Evolutionary conservation across 2,888 invertebrate genomes (phyloP).

Genomic region (Gasteruption jaculator): DNA sequence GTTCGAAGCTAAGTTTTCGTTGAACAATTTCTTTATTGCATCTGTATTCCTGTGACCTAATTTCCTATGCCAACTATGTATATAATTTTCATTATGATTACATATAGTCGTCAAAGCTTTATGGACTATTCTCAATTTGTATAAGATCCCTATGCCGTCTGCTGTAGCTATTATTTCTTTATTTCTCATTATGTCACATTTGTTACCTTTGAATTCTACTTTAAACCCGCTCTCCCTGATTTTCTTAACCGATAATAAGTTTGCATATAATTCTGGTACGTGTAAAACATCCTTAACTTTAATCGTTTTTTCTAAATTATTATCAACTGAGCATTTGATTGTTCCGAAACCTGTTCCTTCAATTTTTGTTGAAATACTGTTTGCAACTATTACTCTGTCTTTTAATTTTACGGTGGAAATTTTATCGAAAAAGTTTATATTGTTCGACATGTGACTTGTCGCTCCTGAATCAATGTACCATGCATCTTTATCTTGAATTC

Average conservation of each 20-base stretch:
- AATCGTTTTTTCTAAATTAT: too few species aligned
- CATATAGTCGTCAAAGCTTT: conserved; percentile 12
- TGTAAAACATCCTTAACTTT: conserved; percentile 22
- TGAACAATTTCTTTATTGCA: conserved; percentile 20
- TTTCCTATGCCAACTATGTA: conserved; percentile 27
- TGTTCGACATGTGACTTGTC: conserved; percentile 24
- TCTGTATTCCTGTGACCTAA: conserved; percentile 23
- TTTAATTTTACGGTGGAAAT: background rate
- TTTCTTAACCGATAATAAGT: conserved; percentile 22
- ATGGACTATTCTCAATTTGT: conserved; percentile 14
- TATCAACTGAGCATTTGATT: conserved; percentile 1
- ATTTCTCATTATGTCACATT: conserved; percentile 18
- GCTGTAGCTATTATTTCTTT: conserved; percentile 16
- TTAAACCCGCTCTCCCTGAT: conserved; percentile 14
- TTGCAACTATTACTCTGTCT: conserved; percentile 18
- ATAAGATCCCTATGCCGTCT: conserved; percentile 14
- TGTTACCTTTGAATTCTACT: conserved; percentile 16
- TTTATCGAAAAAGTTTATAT: conserved; percentile 17
- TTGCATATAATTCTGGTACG: conserved; percentile 21
- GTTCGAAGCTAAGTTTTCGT: conserved; percentile 18
- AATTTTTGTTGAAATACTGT: conserved; percentile 18
- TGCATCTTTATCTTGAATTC: background rate
- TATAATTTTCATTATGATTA: conserved; percentile 18
- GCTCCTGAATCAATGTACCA: conserved; percentile 20
- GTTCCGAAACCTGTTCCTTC: conserved; percentile 21